Evolutionary conservation across 2,113 vertebrate genomes (phyloP).

Genomic region (Rhabdomys dilectus): DNA sequence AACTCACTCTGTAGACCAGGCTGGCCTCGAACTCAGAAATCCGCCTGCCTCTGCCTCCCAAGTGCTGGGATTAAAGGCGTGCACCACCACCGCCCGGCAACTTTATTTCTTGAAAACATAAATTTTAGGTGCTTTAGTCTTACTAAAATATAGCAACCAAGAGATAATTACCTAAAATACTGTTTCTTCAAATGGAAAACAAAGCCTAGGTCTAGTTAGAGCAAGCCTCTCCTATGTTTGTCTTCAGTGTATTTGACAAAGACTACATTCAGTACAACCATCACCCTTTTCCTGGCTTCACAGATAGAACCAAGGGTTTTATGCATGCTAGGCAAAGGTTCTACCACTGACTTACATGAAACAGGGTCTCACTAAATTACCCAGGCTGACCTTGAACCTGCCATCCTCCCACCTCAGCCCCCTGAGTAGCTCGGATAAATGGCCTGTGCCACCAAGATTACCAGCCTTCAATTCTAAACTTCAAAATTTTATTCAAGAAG

Average conservation of each 20-base stretch:
- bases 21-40: too few relatives aligned
- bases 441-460: neutral
- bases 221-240: neutral
- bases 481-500: constrained; percentile 20
- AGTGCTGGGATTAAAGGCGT: too few relatives aligned
- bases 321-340: neutral
- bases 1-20: too few relatives aligned
- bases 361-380: neutral
- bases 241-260: neutral
- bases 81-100: too few relatives aligned
- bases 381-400: neutral
- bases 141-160: constrained; percentile 34
- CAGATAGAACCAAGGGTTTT: neutral
- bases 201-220: neutral
- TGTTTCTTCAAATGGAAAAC: constrained; percentile 24
- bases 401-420: neutral
- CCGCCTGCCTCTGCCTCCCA: too few relatives aligned
- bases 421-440: neutral
- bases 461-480: constrained; percentile 7
- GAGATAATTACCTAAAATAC: neutral
- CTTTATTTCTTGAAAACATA: constrained; percentile 19
- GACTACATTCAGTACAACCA: neutral
- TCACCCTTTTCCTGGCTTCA: neutral
- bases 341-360: neutral
- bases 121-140: neutral